Conservation (phyloP, 2,797 vertebrate genomes). For the Monodelphis domestica region DNA sequence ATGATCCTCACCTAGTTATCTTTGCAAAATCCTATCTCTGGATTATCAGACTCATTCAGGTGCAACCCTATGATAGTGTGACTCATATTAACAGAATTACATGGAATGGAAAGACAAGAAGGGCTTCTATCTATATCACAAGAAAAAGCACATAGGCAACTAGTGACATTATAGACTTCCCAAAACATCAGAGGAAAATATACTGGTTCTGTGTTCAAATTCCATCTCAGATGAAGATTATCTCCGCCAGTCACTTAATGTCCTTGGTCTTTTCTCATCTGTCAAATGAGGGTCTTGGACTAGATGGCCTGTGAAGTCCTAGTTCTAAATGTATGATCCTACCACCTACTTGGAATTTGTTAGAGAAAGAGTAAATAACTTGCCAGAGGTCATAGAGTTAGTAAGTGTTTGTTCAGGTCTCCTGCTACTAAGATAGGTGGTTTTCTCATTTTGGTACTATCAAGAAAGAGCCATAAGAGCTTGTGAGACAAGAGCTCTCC, state of each 20-base stretch:
- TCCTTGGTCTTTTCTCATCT: neutral
- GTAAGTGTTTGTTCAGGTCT: neutral
- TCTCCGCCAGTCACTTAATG: neutral
- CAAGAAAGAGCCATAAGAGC: neutral
- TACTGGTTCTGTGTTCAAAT: neutral
- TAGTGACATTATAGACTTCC: neutral
- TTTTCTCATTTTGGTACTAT: neutral
- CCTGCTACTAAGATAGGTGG: neutral
- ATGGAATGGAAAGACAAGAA: neutral
- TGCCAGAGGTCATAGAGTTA: neutral
- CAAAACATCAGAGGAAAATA: neutral
- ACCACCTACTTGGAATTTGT: neutral
- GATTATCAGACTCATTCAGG: neutral
- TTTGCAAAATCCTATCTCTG: neutral
- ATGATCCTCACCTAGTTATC: neutral
- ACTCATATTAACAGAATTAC: neutral
- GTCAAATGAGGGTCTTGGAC: neutral
- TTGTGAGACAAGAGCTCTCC: neutral
- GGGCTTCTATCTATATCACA: neutral
- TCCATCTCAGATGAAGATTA: neutral
- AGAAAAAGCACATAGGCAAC: neutral
- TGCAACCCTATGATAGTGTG: no score
- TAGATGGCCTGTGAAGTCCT: neutral
- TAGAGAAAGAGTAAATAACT: neutral
- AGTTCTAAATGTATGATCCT: neutral